Base-by-base conservation (phyloP, 2,113 vertebrate genomes). In the Rhea pennata region DNA sequence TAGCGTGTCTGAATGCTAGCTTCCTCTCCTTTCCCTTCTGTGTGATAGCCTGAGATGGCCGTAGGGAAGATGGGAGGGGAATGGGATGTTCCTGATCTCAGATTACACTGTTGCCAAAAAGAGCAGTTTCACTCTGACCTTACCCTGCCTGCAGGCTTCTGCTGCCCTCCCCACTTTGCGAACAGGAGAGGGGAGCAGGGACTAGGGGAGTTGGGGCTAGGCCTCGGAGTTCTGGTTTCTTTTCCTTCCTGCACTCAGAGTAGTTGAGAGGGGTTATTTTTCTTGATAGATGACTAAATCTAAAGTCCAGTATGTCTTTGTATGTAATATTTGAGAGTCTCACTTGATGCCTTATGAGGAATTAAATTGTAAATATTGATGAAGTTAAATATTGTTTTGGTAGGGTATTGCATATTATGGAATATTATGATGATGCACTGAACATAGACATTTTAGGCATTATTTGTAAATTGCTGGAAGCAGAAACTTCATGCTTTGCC, bases 11-110 rank as follows among this genome's bases (percentile, higher is more conserved):
- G 88, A 94, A 88, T 72, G 51, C 54, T 73, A 53, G 2, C 26
- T 94, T 76, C 82, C 67, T 85, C 92, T 85, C 64, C 88, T 83
- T 94, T 59, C 48, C 44, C 67, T 90, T 46, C 26, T 19, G 36
- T 8, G 19, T 48, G 64, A 23, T 59, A 59, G 36, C 75, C 5
- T 17, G 16, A 77, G 54, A 66, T 72, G 39, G 65, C 33, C 36
- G 31, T 15, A 44, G 0, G 4, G 39, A 69, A 24, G 31, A n/a
- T 26, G 50, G 27, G 74, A 50, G 6, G 21, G 70, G 33, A 71
- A 48, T 16, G 48, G 64, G 26, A 31, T 74, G 19, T 58, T 84
- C 33, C 69, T 33, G 17, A 46, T 31, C 21, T 39, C 12, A 74
- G 81, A 54, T 59, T 2, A 9, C 24, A 7, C 42, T 26, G 11